phyloP scores from a whole-genome alignment of 2,888 invertebrate genomes.

The Euzetes globulus region DNA sequence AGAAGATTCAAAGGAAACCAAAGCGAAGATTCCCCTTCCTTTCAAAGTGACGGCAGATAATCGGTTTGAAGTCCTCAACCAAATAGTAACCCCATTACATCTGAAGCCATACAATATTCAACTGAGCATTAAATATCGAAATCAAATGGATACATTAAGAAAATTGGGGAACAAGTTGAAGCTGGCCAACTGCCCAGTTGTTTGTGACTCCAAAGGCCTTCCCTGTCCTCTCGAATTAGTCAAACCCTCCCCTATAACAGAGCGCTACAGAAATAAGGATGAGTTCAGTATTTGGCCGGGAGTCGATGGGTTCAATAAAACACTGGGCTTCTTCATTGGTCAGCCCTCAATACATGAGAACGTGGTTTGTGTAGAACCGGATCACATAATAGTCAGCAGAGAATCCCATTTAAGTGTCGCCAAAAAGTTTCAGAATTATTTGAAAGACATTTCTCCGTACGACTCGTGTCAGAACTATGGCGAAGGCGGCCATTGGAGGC shows the following conservation, averaged over 20 bases:
- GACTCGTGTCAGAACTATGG: conserved; percentile 48
- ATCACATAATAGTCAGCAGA: conserved; percentile 45
- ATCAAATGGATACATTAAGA: conserved; percentile 34
- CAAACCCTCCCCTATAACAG: conserved; percentile 45
- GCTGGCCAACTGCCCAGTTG: conserved; percentile 29
- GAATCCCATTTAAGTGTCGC: conserved; percentile 45
- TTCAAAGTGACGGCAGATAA: conserved; percentile 29
- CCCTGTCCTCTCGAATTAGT: conserved; percentile 43
- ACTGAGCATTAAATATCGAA: conserved; percentile 40
- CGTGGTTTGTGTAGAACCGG: conserved; percentile 45
- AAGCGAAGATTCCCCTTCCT: conserved; percentile 20
- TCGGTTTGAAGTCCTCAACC: conserved; percentile 33
- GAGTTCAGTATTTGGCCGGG: conserved; percentile 47
- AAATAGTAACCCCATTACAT: conserved; percentile 44
- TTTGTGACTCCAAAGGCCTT: conserved; percentile 34
- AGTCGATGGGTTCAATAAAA: conserved; percentile 47
- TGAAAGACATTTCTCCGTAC: conserved; percentile 45
- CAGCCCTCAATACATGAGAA: conserved; percentile 41
- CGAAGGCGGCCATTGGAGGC: conserved; percentile 53
- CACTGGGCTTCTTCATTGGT: conserved; percentile 48
- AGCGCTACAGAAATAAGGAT: conserved; percentile 48
- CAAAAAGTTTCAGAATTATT: conserved; percentile 47
- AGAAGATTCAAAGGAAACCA: not conserved
- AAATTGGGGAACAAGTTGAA: conserved; percentile 37
- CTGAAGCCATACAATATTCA: conserved; percentile 46